Conservation (phyloP, 2,113 vertebrate genomes). For the Callipepla squamata region DNA sequence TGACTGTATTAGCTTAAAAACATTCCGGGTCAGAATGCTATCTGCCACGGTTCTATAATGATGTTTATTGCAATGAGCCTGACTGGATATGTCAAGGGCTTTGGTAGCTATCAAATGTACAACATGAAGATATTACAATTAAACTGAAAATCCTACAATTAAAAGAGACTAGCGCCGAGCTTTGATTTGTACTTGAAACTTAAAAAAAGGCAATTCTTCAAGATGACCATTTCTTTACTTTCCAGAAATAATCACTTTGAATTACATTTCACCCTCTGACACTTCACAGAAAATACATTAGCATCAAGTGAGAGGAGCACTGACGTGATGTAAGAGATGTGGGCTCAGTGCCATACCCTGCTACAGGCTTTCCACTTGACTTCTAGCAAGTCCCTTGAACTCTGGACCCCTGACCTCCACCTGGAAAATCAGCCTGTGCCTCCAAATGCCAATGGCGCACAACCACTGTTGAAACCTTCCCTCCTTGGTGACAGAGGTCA, state of each 20-base stretch:
- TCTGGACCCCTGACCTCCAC: not conserved
- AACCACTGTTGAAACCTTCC: not conserved
- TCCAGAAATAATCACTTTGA: not conserved
- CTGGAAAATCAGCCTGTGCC: not conserved
- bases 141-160: not conserved
- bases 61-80: not conserved
- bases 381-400: not conserved
- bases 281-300: not conserved
- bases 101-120: not conserved
- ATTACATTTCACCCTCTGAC: not conserved
- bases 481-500: not conserved
- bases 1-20: not conserved
- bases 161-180: not conserved
- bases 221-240: not conserved
- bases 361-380: fast-evolving
- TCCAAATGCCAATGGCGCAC: not conserved
- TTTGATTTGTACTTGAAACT: not conserved
- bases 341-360: not conserved
- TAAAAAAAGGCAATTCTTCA: not conserved
- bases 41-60: not conserved
- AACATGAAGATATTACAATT: not conserved
- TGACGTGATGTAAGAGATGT: fast-evolving
- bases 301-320: not conserved
- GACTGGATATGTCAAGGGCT: not conserved
- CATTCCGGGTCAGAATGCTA: too few relatives aligned